Percentiles rank a stretch among this genome's conserved stretches.
Conservation (phyloP, 2,888 invertebrate genomes). For the Caenorhabditis sp. region DNA sequence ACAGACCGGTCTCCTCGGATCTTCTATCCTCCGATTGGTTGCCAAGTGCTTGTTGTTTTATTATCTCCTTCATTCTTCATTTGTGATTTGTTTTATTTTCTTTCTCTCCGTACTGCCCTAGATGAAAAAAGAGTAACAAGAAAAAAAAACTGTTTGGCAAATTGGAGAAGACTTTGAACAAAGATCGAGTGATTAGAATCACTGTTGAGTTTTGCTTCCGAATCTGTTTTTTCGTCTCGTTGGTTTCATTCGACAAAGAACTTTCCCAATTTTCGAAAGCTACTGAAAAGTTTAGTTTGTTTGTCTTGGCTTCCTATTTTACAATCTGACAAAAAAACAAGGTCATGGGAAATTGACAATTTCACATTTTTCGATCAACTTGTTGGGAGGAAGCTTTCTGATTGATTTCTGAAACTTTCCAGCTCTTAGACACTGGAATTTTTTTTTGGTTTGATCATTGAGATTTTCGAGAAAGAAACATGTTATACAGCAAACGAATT, state of each 20-base stretch:
- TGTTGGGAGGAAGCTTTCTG: background rate
- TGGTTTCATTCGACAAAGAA: slow-evolving; percentile 14
- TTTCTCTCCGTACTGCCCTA: background rate
- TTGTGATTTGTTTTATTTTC: slow-evolving; percentile 28
- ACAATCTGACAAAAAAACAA: background rate
- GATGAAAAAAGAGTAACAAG: slow-evolving; percentile 8
- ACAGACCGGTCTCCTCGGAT: slow-evolving; percentile 36
- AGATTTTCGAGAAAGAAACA: too few species aligned
- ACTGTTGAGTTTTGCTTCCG: slow-evolving; percentile 29
- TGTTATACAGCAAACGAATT: too few species aligned
- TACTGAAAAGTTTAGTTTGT: background rate
- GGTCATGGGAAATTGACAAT: slow-evolving; percentile 2
- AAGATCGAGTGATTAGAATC: slow-evolving; percentile 39
- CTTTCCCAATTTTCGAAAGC: background rate
- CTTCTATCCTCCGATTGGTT: slow-evolving; percentile 10
- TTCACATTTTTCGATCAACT: background rate
- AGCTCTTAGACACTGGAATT: too few species aligned
- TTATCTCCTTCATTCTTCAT: slow-evolving; percentile 11
- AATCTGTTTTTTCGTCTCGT: background rate
- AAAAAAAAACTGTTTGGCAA: slow-evolving; percentile 54
- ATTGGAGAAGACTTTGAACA: slow-evolving; percentile 41
- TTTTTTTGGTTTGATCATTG: too few species aligned
- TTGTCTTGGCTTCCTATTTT: background rate
- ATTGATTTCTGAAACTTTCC: background rate
- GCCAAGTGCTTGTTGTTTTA: slow-evolving; percentile 43